These are phyloP conservation scores for Diachrysia chrysitis DNA, from an alignment of 2,888 invertebrate genomes.

Conservation along the genomic window DNA sequence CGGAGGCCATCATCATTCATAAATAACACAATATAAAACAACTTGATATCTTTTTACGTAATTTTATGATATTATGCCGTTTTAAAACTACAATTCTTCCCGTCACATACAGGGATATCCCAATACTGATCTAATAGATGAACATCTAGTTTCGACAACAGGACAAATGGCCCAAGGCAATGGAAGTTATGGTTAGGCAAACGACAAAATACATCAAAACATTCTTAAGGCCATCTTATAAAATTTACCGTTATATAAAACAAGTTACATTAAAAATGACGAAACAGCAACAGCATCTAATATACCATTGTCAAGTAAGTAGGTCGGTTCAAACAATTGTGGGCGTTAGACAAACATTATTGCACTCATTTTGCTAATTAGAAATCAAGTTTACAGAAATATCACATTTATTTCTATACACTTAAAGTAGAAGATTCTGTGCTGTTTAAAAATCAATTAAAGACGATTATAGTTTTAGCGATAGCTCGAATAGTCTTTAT, in stretches of 20 bases:
- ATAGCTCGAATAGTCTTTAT: neutral
- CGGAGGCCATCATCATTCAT: no score
- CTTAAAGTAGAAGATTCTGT: slow-evolving; percentile 12
- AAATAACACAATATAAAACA: no score
- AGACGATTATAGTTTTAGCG: neutral
- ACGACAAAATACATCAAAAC: no score
- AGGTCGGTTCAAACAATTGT: slow-evolving; percentile 43
- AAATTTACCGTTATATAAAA: slow-evolving; percentile 22
- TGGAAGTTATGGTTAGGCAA: no score
- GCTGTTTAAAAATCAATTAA: slow-evolving; percentile 9
- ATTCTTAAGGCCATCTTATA: neutral
- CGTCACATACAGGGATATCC: no score
- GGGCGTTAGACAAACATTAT: slow-evolving; percentile 28
- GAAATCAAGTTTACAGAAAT: neutral
- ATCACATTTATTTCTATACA: neutral
- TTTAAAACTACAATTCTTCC: no score
- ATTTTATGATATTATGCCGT: no score
- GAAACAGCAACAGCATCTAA: slow-evolving; percentile 32
- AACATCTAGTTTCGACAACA: no score
- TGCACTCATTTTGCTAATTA: slow-evolving; percentile 17
- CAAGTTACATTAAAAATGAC: slow-evolving; percentile 35
- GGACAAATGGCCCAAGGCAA: no score
- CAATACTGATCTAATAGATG: no score
- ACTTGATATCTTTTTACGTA: no score
- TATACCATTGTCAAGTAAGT: slow-evolving; percentile 50